phyloP scores from a whole-genome alignment of 2,797 vertebrate genomes.

The Thripadectes ignobilis region DNA sequence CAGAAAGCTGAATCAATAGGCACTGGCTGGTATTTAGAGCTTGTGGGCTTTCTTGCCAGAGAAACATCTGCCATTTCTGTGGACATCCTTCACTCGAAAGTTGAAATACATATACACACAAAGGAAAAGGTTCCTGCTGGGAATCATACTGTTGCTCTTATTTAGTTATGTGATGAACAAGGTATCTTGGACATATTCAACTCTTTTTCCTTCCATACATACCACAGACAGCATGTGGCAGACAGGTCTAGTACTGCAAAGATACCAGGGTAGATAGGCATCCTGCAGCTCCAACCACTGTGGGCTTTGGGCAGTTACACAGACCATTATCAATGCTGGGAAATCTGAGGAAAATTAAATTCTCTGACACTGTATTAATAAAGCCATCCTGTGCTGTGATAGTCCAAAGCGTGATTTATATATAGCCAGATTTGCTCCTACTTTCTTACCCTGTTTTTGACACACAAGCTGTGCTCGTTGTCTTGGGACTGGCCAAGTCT shows the following conservation, averaged over 20 bases:
- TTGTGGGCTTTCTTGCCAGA: background rate
- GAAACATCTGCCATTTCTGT: background rate
- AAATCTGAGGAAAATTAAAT: background rate
- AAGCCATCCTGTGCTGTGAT: background rate
- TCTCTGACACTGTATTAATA: background rate
- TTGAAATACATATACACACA: background rate
- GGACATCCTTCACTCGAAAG: background rate
- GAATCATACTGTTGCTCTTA: background rate
- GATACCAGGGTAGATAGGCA: background rate
- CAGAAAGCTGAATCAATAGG: background rate
- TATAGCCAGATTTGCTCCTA: background rate
- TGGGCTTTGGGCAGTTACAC: background rate
- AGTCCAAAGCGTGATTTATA: background rate
- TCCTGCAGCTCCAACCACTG: background rate
- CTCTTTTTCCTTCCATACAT: background rate
- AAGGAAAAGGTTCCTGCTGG: background rate
- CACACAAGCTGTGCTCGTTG: accelerated
- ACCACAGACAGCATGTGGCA: background rate
- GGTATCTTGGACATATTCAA: background rate
- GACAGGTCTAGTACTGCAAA: background rate
- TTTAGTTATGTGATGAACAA: background rate
- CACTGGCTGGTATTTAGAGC: background rate
- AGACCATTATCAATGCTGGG: background rate
- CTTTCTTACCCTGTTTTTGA: background rate
- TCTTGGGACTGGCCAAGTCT: background rate